These are phyloP conservation scores for Ptychoptera albimana DNA, from an alignment of 2,888 invertebrate species.

Conservation along the genomic window DNA sequence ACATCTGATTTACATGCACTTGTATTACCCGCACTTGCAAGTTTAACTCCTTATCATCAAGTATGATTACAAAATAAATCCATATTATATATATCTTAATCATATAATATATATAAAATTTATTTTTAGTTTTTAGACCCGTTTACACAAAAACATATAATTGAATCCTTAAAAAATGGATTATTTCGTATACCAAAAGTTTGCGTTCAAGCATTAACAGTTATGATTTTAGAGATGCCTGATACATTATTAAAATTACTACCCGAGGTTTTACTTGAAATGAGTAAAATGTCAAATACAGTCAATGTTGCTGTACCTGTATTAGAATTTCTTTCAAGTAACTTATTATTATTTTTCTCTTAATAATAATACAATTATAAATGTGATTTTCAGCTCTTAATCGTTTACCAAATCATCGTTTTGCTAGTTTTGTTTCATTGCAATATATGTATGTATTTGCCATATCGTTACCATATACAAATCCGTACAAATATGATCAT, in stretches of 20 bases:
- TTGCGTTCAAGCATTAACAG: conserved; percentile 67
- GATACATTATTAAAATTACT: conserved; percentile 82
- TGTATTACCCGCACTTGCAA: conserved; percentile 67
- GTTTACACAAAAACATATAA: conserved; percentile 21
- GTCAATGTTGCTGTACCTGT: conserved; percentile 82
- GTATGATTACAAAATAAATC: neutral
- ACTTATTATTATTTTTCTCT: conserved; percentile 23
- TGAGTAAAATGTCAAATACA: conserved; percentile 89
- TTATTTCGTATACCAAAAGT: conserved; percentile 23
- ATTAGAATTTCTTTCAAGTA: conserved; percentile 86
- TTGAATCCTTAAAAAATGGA: conserved; percentile 21
- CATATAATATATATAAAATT: too few relatives aligned
- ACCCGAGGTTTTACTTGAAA: conserved; percentile 67
- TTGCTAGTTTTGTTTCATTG: conserved; percentile 74
- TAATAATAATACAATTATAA: neutral
- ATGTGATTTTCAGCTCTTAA: conserved; percentile 52
- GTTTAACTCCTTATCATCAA: conserved; percentile 73
- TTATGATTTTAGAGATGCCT: conserved; percentile 83
- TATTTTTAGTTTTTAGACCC: conserved; percentile 18
- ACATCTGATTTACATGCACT: conserved; percentile 65
- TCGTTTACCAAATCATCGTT: conserved; percentile 66
- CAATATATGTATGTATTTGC: conserved; percentile 96
- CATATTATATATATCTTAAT: too few relatives aligned
- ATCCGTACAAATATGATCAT: conserved; percentile 91
- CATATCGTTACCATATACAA: conserved; percentile 87